These are phyloP conservation scores for Ellobium chinense DNA, from an alignment of 2,888 invertebrate species.

Conservation along the genomic window DNA sequence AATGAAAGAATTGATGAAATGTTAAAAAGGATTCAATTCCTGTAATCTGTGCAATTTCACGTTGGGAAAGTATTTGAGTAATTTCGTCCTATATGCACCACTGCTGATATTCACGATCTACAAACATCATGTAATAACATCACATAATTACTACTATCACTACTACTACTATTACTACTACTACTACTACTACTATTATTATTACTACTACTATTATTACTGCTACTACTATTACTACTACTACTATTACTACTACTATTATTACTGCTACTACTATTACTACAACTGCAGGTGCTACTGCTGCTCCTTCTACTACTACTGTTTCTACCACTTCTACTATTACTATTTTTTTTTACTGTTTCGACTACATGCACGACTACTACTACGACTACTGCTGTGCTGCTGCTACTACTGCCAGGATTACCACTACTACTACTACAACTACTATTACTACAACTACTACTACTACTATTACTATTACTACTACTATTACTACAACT, in stretches of 20 bases:
- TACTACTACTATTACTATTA: neutral
- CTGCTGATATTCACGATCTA: too few species aligned
- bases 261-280: neutral
- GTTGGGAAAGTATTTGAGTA: too few species aligned
- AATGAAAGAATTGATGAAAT: too few species aligned
- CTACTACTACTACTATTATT: slow-evolving; percentile 25
- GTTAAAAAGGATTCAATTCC: too few species aligned
- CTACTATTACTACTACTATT: slow-evolving; percentile 5
- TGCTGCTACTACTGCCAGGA: neutral
- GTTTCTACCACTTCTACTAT: slow-evolving; percentile 1
- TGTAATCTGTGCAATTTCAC: too few species aligned
- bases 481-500: too few species aligned
- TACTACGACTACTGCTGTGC: slow-evolving; percentile 8
- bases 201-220: slow-evolving; percentile 29
- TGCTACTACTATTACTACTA: slow-evolving; percentile 20
- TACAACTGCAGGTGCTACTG: slow-evolving; percentile 4
- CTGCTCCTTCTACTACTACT: slow-evolving; percentile 4
- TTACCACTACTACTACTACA: slow-evolving; percentile 12
- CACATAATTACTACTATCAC: slow-evolving; percentile 8
- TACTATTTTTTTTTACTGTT: too few species aligned
- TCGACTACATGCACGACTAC: too few species aligned
- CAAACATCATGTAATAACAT: too few species aligned
- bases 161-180: slow-evolving; percentile 13
- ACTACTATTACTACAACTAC: slow-evolving; percentile 7
- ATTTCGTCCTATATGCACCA: too few species aligned